Base-by-base conservation (phyloP, 2,113 vertebrate genomes). In the Osmerus mordax region DNA sequence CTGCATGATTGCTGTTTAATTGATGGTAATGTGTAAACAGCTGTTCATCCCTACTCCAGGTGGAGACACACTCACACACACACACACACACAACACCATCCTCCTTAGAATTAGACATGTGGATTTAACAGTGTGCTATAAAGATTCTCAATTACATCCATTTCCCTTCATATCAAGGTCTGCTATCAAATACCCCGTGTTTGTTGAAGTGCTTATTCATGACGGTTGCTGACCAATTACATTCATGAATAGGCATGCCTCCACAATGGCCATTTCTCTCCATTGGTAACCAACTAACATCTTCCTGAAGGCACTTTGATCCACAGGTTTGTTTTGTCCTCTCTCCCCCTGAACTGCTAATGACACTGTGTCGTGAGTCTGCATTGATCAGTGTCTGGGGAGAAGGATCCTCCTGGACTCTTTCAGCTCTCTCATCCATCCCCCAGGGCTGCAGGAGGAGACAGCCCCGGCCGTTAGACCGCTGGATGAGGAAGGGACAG, bases 1-100 rank as follows among this genome's bases (percentile, higher is more conserved):
- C 82, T 61, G 65, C 70, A 73, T 77, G 67, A 89, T 88, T 89
- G 82, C 84, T 79, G 85, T 91, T 89, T 83, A 85, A 87, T 83
- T 70, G 81, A 83, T 71, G 73, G 72, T 47, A 36, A 65, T 61
- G 70, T 88, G 69, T 87, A 84, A 89, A 88, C 89, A 90, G 87
- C 83, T 90, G 85, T 81, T 78, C 73, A 73, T 70, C 71, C 74
- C 72, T 76, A 28, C 60, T 70, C 80, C 75, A 64, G 55, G 65
- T 77, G 70, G 62, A 54, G 52, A 18, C 36, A 32, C 67, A 25
- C 55, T 60, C 19, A 78, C 67, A 7, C 32, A 78, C 67, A 78
- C 67, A 7, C 32, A 78, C 67, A 71, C 71, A 71, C 29, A 83
- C 71, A 79, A 76, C 81, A 54, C 70, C 71, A 66, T 74, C 81